phyloP scores from a whole-genome alignment of 1,140 invertebrate species.

The Solen grandis region DNA sequence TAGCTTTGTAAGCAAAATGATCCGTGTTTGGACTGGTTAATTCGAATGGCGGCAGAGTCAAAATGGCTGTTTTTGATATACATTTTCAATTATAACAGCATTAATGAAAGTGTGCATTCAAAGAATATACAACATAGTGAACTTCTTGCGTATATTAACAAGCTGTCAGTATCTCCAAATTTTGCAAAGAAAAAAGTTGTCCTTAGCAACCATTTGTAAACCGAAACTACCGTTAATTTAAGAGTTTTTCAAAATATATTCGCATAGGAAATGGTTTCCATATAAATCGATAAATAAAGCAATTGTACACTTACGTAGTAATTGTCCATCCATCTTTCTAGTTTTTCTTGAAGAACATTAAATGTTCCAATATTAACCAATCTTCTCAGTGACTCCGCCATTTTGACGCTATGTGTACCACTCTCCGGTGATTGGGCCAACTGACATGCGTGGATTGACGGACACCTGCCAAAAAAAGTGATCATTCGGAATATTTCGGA shows the following conservation, averaged over 20 bases:
- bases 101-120: too few relatives aligned
- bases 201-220: conserved; percentile 54
- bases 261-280: too few relatives aligned
- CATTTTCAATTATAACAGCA: too few relatives aligned
- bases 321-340: conserved; percentile 77
- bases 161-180: too few relatives aligned
- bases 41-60: conserved; percentile 36
- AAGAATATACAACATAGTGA: too few relatives aligned
- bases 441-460: neutral
- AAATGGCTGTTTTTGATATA: neutral
- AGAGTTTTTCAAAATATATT: too few relatives aligned
- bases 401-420: conserved; percentile 75
- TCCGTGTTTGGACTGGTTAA: conserved; percentile 40
- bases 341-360: conserved; percentile 78
- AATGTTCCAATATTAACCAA: conserved; percentile 79
- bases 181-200: neutral
- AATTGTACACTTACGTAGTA: conserved; percentile 76
- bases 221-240: neutral
- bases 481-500: too few relatives aligned
- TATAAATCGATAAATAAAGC: neutral
- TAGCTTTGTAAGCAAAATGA: conserved; percentile 38
- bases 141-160: too few relatives aligned
- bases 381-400: conserved; percentile 79
- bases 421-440: neutral
- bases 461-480: too few relatives aligned